Evolutionary conservation across 1,140 invertebrate genomes (phyloP).

Genomic region (Dinothrombium tinctorium): DNA sequence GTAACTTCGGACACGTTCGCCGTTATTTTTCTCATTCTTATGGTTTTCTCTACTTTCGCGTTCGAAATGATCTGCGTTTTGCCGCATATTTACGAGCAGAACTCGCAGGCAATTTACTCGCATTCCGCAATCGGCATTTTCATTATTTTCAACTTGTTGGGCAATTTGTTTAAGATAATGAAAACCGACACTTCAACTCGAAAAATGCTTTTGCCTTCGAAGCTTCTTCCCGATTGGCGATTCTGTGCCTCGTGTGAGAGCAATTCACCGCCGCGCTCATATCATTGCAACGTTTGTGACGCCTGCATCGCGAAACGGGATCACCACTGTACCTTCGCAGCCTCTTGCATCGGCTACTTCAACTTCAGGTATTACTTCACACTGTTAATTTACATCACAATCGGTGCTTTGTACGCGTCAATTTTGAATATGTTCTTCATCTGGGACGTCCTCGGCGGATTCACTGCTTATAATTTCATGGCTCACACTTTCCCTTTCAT

Average conservation of each 20-base stretch:
- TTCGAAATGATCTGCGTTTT: no score
- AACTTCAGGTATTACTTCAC: constrained; percentile 71
- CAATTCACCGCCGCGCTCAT: constrained; percentile 55
- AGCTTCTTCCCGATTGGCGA: constrained; percentile 41
- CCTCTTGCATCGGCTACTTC: constrained; percentile 62
- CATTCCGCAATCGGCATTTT: constrained; percentile 39
- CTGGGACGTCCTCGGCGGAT: constrained; percentile 13
- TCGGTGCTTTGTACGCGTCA: constrained; percentile 38
- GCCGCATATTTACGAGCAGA: no score
- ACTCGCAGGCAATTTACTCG: no score
- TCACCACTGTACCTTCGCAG: constrained; percentile 79
- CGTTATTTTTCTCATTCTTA: no score
- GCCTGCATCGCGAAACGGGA: constrained; percentile 68
- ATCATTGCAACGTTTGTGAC: constrained; percentile 60
- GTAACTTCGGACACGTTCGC: no score
- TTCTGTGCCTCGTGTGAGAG: constrained; percentile 51
- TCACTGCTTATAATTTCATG: constrained; percentile 15
- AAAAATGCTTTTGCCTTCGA: constrained; percentile 19
- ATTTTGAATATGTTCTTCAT: constrained; percentile 39
- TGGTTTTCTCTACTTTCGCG: no score
- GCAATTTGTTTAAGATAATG: constrained; percentile 44
- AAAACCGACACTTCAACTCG: constrained; percentile 40
- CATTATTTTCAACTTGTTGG: constrained; percentile 42
- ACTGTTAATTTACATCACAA: constrained; percentile 50
- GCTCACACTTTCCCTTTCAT: constrained; percentile 12